Base-by-base conservation (phyloP, 2,113 vertebrate species). In the Urocynchramus pylzowi region DNA sequence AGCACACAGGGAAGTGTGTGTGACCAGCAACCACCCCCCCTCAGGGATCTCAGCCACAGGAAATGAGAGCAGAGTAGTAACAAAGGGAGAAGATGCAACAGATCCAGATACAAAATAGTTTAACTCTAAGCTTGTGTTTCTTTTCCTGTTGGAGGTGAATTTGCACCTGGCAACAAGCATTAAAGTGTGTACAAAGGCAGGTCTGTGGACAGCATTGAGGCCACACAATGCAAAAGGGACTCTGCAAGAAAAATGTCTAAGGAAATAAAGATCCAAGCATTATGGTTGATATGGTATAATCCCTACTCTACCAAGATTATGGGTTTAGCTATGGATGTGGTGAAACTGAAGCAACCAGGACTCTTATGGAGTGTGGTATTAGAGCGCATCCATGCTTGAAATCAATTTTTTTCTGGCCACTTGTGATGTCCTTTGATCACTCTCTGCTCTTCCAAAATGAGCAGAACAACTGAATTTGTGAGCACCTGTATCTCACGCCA, bases 1-100 rank as follows among this genome's bases (percentile, higher is more conserved):
- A 20, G 65, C 16, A 56, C 11, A 57, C 0, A 2, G 4, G 27
- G 64, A 73, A 20, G 11, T 16, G 13, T 1, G 0, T 59, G 33
- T n/a, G 47, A 50, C 21, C n/a, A 54, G 39, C 26, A 56, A 27
- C 10, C 61, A 41, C 2, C 2, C 30, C 50, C 13, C 45, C 65
- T 61, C 50, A 50, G 49, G 31, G 15, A 61, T 33, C 57, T 53
- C 57, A 69, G 50, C 13, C 35, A 41, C 1, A 35, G 15, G 16
- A 54, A 85, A 33, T 1, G 0, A 22, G 16, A 75, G 8, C 42
- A 65, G 31, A 79, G 6, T 4, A n/a, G 19, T 35, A 75, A 44
- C 27, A 87, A 69, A 80, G 35, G 23, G 27, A 64, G 35, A 81
- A 88, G 50, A 47, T 28, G 7, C 13, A 80, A 67, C 31, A 23